Evolutionary conservation across 1,140 invertebrate genomes (phyloP).

Genomic region (Schlechtendalia chinensis): DNA sequence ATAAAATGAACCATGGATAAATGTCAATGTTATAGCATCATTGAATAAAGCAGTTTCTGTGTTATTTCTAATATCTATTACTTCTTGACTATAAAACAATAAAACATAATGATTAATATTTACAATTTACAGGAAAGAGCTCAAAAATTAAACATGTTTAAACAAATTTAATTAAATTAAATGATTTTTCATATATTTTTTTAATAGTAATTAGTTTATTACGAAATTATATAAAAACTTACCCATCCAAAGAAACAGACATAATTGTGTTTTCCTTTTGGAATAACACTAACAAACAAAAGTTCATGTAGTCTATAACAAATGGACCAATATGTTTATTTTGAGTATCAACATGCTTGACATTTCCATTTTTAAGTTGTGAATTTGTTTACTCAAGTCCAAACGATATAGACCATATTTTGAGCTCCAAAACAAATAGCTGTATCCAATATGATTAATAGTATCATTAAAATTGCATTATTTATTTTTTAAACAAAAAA

Average conservation of each 20-base stretch:
- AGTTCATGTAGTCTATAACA: constrained; percentile 76
- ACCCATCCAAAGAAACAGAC: constrained; percentile 79
- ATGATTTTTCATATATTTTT: too few species aligned
- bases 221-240: constrained; percentile 53
- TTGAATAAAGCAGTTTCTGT: constrained; percentile 74
- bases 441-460: constrained; percentile 54
- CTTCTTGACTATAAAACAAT: constrained; percentile 63
- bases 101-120: constrained; percentile 13
- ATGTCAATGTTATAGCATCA: constrained; percentile 73
- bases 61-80: constrained; percentile 70
- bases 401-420: constrained; percentile 72
- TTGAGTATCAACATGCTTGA: constrained; percentile 63
- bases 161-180: too few species aligned
- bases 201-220: too few species aligned
- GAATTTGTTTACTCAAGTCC: constrained; percentile 72
- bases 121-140: too few species aligned
- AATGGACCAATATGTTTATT: constrained; percentile 68
- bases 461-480: neutral
- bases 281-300: constrained; percentile 73
- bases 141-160: too few species aligned
- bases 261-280: constrained; percentile 73
- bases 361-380: constrained; percentile 64
- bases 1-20: constrained; percentile 73
- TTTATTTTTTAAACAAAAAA: constrained; percentile 32
- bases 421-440: constrained; percentile 77